phyloP scores from a whole-genome alignment of 2,888 invertebrate genomes.

The Cryptus viduatorius region DNA sequence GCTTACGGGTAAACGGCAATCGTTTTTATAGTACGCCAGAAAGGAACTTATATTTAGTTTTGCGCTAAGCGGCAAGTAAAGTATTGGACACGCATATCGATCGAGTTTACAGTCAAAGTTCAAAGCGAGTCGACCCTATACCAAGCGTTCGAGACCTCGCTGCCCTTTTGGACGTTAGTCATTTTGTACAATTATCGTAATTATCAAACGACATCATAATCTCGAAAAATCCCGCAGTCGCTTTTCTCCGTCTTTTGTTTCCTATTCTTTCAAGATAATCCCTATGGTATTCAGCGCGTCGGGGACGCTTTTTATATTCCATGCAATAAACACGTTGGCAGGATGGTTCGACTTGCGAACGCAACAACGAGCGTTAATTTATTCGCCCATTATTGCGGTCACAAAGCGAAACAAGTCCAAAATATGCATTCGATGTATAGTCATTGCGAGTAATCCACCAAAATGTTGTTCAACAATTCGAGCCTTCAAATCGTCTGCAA shows the following conservation, averaged over 20 bases:
- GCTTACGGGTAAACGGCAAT: not conserved
- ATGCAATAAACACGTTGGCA: constrained; percentile 47
- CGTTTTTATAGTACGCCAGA: constrained; percentile 1
- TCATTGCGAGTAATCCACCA: not conserved
- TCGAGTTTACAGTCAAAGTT: constrained; percentile 32
- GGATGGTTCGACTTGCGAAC: constrained; percentile 79
- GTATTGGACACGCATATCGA: not conserved
- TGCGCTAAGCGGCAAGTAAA: not conserved
- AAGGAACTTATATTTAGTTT: not conserved
- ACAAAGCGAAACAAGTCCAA: constrained; percentile 84
- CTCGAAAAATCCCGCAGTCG: not conserved
- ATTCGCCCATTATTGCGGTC: constrained; percentile 85
- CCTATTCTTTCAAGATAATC: not conserved
- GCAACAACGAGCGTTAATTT: constrained; percentile 82
- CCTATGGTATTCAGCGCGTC: not conserved
- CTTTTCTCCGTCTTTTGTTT: not conserved
- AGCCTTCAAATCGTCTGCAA: not conserved
- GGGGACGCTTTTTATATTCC: not conserved
- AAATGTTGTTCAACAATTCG: not conserved
- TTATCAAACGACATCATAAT: not conserved
- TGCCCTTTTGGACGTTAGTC: not conserved
- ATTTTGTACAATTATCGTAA: not conserved
- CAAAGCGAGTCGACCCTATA: not conserved
- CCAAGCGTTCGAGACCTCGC: not conserved
- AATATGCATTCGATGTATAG: constrained; percentile 9